Conservation (phyloP, 2,797 vertebrate genomes). For the Typhlichthys eigenmanni region DNA sequence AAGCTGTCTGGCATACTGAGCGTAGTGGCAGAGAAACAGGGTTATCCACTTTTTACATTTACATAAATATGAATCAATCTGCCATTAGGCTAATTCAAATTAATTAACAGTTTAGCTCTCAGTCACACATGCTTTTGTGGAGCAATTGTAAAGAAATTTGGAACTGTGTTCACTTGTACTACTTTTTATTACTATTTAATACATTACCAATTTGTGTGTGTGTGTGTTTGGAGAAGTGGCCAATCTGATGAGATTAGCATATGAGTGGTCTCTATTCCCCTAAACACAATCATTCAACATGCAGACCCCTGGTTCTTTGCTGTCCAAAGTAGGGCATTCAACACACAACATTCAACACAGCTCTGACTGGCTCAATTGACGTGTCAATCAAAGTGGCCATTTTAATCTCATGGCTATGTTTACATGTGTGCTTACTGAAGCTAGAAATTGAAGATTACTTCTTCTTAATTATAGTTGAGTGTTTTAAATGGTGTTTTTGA, state of each 20-base stretch:
- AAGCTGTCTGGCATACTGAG: conserved; percentile 17
- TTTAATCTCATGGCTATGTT: too few relatives aligned
- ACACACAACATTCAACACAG: conserved; percentile 22
- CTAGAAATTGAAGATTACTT: too few relatives aligned
- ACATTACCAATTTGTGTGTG: conserved; percentile 10
- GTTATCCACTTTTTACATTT: conserved; percentile 16
- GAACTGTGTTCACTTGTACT: neutral
- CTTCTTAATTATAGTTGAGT: too few relatives aligned
- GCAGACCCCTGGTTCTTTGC: conserved; percentile 20
- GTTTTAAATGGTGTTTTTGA: too few relatives aligned
- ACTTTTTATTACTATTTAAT: neutral
- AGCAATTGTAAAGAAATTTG: neutral
- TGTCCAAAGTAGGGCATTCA: conserved; percentile 29
- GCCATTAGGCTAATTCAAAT: conserved; percentile 6
- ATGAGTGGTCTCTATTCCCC: conserved; percentile 3
- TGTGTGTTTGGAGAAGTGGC: neutral
- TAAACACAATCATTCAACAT: conserved; percentile 43
- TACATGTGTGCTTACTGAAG: too few relatives aligned
- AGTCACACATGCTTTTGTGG: neutral
- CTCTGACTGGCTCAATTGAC: too few relatives aligned
- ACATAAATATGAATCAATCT: conserved; percentile 18
- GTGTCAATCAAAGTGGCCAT: too few relatives aligned
- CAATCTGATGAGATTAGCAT: conserved; percentile 24
- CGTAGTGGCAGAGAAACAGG: neutral
- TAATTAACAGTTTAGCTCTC: too few relatives aligned